Conservation (phyloP, 2,888 invertebrate species). For the Homarus gammarus region DNA sequence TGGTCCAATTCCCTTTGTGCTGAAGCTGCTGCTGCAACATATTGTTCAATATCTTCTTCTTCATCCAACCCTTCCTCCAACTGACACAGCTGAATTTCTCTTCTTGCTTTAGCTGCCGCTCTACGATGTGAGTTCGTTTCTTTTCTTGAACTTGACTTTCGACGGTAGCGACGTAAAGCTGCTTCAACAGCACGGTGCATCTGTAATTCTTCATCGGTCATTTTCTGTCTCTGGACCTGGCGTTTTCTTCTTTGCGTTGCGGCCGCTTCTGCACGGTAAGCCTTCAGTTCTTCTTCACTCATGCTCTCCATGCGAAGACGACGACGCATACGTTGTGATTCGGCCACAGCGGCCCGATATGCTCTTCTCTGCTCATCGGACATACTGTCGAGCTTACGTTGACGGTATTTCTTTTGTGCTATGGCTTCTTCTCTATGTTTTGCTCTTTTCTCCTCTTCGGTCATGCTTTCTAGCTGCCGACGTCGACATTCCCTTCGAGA, state of each 20-base stretch:
- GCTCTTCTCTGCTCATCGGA: constrained; percentile 36
- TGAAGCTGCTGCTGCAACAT: constrained; percentile 1
- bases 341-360: constrained; percentile 46
- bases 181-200: constrained; percentile 44
- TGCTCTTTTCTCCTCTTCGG: constrained; percentile 42
- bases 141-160: constrained; percentile 2
- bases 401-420: constrained; percentile 43
- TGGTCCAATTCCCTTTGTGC: not conserved
- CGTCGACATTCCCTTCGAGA: constrained; percentile 40
- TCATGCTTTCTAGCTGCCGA: constrained; percentile 46
- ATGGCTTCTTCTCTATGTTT: constrained; percentile 34
- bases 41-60: constrained; percentile 1
- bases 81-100: not conserved
- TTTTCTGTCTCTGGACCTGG: constrained; percentile 34
- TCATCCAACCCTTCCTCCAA: not conserved
- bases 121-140: not conserved
- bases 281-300: constrained; percentile 48
- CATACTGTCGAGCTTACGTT: constrained; percentile 50
- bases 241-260: constrained; percentile 54
- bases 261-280: constrained; percentile 53
- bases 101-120: not conserved
- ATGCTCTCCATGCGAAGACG: constrained; percentile 45
- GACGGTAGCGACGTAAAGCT: constrained; percentile 41
- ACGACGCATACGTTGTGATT: constrained; percentile 47
- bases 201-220: constrained; percentile 42